Evolutionary conservation across 2,797 vertebrate genomes (phyloP).

Genomic region (Trichosurus vulpecula): DNA sequence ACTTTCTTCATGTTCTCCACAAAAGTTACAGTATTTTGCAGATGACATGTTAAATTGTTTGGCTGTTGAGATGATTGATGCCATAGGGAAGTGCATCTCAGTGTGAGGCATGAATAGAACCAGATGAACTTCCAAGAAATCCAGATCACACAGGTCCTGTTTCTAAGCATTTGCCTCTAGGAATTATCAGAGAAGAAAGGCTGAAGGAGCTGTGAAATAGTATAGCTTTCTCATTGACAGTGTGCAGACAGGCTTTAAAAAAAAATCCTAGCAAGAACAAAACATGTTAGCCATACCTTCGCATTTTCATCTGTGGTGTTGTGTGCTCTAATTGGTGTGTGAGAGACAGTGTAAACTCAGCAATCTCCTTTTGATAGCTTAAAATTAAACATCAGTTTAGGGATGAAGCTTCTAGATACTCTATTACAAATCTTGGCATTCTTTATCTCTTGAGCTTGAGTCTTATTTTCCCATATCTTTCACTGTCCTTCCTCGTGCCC

Average conservation of each 20-base stretch:
- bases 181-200: neutral
- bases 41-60: conserved; percentile 9
- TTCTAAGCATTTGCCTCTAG: conserved; percentile 29
- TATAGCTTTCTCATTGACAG: neutral
- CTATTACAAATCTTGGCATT: neutral
- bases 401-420: neutral
- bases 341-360: neutral
- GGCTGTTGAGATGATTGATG: conserved; percentile 49
- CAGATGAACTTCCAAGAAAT: conserved; percentile 6
- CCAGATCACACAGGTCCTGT: neutral
- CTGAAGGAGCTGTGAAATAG: neutral
- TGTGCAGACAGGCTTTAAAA: neutral
- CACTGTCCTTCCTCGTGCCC: neutral
- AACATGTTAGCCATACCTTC: neutral
- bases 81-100: neutral
- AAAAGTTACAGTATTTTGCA: neutral
- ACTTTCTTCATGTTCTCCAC: neutral
- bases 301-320: neutral
- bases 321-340: neutral
- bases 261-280: neutral
- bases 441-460: neutral
- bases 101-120: neutral
- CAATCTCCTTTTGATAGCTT: conserved; percentile 28
- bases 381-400: neutral
- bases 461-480: neutral